Base-by-base conservation (phyloP, 2,113 vertebrate genomes). In the Cranoglanis bouderius region DNA sequence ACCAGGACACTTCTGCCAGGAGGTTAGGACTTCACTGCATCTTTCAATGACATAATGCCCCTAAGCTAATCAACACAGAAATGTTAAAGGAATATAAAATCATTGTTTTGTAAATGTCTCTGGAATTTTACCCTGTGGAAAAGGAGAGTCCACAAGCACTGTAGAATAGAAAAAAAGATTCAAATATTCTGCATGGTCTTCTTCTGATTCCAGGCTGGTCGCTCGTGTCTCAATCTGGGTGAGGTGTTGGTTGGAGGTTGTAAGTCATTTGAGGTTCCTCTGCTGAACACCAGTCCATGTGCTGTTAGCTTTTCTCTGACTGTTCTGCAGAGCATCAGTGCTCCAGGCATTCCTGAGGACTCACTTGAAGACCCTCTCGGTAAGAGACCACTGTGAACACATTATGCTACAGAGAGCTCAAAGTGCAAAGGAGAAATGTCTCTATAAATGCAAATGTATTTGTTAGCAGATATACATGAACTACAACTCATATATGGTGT, bases 221-320 rank as follows among this genome's bases (percentile, higher is more conserved):
- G 91, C 0, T 78, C 93, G 2, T 90, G 96, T 74, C n/a, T 97
- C 77, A 95, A 98, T 89, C 91, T 98, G 49, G 97, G 97, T 65
- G 95, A 95, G 3, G 2, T 96, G 87, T 88, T 97, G 74, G 94
- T 98, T 91, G 96, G 97, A 90, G 93, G 94, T 89, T 91, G 55
- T 72, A 92, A 94, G 89, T 94, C 94, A 43, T 92, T 94, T 92
- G 89, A 93, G 1, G 9, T 99, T 90, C 93, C 94, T 35, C 92
- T 99, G 12, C 91, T 97, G 59, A 99, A 99, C 63, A 92, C 95
- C 0, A 96, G 97, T 38, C 92, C 93, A 90, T 99, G 98, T 89
- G 65, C 95, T 9, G 90, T 99, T 88, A 93, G 94, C 77, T 98
- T 97, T 80, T 85, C 85, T 88, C 94, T 99, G 77, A 93, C 88